Conservation (phyloP, 1,140 invertebrate species). For the Polypedilum vanderplanki region DNA sequence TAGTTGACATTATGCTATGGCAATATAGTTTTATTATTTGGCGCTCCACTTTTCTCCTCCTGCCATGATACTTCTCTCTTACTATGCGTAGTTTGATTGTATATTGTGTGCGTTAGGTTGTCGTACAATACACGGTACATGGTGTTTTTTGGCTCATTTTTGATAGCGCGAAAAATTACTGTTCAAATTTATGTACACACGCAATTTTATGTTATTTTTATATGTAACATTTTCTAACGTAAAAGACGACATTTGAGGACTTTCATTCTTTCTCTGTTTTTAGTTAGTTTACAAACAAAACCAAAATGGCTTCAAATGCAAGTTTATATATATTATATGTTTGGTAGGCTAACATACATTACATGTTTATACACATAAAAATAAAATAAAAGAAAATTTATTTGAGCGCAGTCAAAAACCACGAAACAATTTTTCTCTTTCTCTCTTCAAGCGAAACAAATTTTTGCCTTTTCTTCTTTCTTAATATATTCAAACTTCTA, state of each 20-base stretch:
- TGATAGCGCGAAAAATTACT: constrained; percentile 13
- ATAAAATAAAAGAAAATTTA: not conserved
- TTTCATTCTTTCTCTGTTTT: not conserved
- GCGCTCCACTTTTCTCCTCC: not conserved
- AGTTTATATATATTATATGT: not conserved
- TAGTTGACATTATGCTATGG: constrained; percentile 14
- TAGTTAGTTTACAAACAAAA: not conserved
- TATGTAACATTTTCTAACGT: not conserved
- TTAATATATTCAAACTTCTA: not conserved
- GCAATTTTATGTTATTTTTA: not conserved
- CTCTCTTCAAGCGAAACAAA: constrained; percentile 2
- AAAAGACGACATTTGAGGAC: not conserved
- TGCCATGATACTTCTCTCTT: not conserved
- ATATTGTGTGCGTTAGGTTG: not conserved
- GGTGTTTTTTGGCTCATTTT: constrained; percentile 23
- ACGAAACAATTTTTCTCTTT: not conserved
- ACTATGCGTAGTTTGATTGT: not conserved
- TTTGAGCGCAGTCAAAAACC: not conserved
- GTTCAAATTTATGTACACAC: constrained; percentile 15
- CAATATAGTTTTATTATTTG: constrained; percentile 27
- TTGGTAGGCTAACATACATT: not conserved
- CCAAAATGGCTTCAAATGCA: not conserved
- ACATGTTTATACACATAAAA: not conserved
- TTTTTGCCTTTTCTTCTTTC: not conserved
- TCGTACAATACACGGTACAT: constrained; percentile 3